phyloP scores from a whole-genome alignment of 2,113 vertebrate species.

The Pteronura brasiliensis region DNA sequence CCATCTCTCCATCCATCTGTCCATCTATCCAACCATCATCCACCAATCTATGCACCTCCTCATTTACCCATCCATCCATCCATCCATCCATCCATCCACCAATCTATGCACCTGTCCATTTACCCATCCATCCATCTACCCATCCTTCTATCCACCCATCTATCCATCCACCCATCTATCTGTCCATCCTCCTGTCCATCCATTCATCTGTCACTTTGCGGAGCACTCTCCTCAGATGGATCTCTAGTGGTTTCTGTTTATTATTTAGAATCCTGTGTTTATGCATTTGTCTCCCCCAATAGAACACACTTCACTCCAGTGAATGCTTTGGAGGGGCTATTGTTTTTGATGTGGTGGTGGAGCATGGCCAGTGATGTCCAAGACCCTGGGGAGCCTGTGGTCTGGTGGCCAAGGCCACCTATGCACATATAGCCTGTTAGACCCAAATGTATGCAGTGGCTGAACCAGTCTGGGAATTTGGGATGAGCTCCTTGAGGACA shows the following conservation, averaged over 20 bases:
- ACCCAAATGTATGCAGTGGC: fast-evolving
- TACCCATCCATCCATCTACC: no score
- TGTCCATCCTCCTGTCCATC: not conserved
- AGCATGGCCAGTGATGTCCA: no score
- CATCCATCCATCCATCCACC: no score
- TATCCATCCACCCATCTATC: no score
- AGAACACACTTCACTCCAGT: no score
- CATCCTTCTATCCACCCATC: not conserved
- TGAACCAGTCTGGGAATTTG: no score
- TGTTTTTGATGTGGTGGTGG: no score
- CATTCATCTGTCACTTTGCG: not conserved
- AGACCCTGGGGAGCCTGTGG: not conserved
- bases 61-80: not conserved
- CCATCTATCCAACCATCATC: no score
- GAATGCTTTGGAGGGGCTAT: not conserved
- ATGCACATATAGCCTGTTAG: fast-evolving
- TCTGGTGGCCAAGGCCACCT: no score
- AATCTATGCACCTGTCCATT: no score
- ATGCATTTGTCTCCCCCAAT: no score
- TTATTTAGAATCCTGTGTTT: not conserved
- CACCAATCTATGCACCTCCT: no score
- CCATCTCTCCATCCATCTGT: not conserved
- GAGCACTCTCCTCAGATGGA: fast-evolving
- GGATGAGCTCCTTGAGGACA: not conserved
- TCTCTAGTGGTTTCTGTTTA: not conserved